Evolutionary conservation across 1,140 invertebrate species (phyloP), one percentile per base, ranked within the genome.

Genomic region (Saxidomus purpurata): DNA sequence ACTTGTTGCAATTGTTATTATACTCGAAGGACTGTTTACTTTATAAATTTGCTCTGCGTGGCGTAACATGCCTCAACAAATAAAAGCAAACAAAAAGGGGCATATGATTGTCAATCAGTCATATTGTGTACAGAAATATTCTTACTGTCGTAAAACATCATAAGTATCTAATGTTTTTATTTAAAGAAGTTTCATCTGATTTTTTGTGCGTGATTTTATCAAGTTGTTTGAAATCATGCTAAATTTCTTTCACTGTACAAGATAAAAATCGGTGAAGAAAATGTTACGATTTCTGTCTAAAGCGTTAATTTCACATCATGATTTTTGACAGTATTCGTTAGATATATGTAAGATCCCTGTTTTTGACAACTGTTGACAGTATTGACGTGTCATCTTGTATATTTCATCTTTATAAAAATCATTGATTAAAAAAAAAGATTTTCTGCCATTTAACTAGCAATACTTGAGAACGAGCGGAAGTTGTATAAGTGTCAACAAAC

Each of bases 1-100:
- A 49, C 28, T 1, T 71, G 61, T 49, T 34, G 28, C 25, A 71
- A 31, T 71, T 85, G 40, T 85, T 69, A 19, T 85, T 69, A 31
- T 85, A 40, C 47, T 67, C 38, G 13, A 19, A 3, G 82, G 43
- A 49, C 40, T 83, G 22, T 85, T 85, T 85, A 71, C 67, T 40
- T 85, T 71, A 49, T 22, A 71, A 74, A 85, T 85, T 74, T 69
- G 67, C 63, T 15, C 28, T 40, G 82, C 67, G 36, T 85, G 63
- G 63, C 28, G 34, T 52, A 49, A 81, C 22, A 81, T 36, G 22
- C 22, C 82, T 71, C 47, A 71, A 85, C 36, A 47, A 69, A 59
- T 63, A 71, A 11, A 52, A 85, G 31, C n/a, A n/a, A 31, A 71
- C 63, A 71, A 11, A 71, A 31, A 82, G 74, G 71, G 63, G 74